Base-by-base conservation (phyloP, 2,797 vertebrate species). In the Denticeps clupeoides region DNA sequence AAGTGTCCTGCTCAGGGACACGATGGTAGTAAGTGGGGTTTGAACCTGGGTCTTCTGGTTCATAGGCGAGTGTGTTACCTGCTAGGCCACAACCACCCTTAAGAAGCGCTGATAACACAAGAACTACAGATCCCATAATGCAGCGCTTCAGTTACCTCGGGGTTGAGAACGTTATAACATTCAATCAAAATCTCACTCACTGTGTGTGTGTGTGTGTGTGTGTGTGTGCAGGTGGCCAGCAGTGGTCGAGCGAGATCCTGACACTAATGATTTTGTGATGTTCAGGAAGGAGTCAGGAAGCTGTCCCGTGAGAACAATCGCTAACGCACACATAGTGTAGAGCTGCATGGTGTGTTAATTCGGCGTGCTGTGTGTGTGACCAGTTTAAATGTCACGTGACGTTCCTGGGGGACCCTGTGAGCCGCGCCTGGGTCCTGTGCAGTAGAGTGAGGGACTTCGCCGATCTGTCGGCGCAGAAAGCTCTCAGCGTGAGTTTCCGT, bases 341-440 rank as follows among this genome's bases (percentile, higher is more conserved):
- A 24, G 43, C 41, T 50, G 16, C 26, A n/a, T 38, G 13, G 43
- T 32, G 18, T 46, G n/a, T 47, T 7, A 47, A 7, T 47, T 29
- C 31, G 7, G 27, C 15, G 49, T 24, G 41, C 26, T 41, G 27
- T 42, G 23, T 51, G 21, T 58, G 59, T 53, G 68, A 66, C 38
- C 61, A 83, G 81, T 74, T 63, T 44, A 79, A 79, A 43, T 83
- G 75, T 41, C 81, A 83, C 0, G 71, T 83, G 60, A 81, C 80
- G 7, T 83, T 76, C 67, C 77, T 83, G 47, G 79, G 77, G 48
- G 58, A 76, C 21, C 55, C 62, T 1, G 78, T 60, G 16, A 68
- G 62, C 58, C 74, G 75, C 24, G 78, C 77, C 4, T 83, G 80
- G 81, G 72, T 83, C 15, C 38, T 65, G 33, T 65, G 58, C 26